Percentiles rank a stretch among this genome's conserved stretches.
Conservation (phyloP, 2,113 vertebrate genomes). For the Actenoides hombroni region DNA sequence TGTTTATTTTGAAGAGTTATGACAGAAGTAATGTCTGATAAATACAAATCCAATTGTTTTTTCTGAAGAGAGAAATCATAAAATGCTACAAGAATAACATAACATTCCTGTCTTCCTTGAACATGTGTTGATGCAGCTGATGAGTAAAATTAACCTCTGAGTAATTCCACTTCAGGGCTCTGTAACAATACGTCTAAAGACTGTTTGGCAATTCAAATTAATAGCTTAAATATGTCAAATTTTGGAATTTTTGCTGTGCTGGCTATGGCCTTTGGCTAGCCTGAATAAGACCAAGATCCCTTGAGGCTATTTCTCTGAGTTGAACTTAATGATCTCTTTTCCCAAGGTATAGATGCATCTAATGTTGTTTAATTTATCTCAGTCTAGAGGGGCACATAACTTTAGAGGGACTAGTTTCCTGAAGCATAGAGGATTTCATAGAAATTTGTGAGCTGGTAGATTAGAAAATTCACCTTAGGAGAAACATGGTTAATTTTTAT, state of each 20-base stretch:
- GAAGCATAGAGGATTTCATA: not conserved
- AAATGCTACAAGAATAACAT: conserved; percentile 8
- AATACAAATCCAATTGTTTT: not conserved
- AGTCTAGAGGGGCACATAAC: conserved; percentile 49
- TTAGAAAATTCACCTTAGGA: not conserved
- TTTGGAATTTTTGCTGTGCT: conserved; percentile 39
- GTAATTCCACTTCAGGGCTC: conserved; percentile 36
- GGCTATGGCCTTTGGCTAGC: conserved; percentile 53
- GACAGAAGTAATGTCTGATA: not conserved
- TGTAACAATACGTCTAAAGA: not conserved
- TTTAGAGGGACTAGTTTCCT: not conserved
- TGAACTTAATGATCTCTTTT: conserved; percentile 52
- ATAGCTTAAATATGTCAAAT: conserved; percentile 49
- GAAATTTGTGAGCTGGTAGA: not conserved
- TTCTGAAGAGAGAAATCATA: not conserved
- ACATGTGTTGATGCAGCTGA: conserved; percentile 42
- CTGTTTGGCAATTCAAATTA: conserved; percentile 61
- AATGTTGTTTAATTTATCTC: conserved; percentile 42
- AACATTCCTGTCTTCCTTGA: not conserved
- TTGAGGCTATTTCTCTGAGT: conserved; percentile 14
- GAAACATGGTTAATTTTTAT: not conserved
- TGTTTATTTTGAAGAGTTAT: not conserved
- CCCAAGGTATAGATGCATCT: conserved; percentile 49
- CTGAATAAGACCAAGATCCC: not conserved
- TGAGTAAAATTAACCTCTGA: conserved; percentile 32